phyloP scores from a whole-genome alignment of 2,113 vertebrate genomes.

The Mustelus asterias region DNA sequence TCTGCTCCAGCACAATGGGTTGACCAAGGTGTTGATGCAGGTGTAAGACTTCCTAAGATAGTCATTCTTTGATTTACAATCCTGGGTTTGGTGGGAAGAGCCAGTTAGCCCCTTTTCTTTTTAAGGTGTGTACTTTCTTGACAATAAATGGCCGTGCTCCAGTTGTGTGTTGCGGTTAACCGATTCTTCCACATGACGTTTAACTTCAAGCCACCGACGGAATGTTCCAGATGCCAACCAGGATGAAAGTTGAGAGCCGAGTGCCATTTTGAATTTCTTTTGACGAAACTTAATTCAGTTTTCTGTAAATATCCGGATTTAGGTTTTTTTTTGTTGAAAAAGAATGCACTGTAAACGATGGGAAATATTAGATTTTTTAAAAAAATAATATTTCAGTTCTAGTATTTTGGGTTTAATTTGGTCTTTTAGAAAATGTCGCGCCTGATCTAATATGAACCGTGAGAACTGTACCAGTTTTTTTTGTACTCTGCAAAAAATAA shows the following conservation, averaged over 20 bases:
- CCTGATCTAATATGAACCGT: slow-evolving; percentile 20
- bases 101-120: not conserved
- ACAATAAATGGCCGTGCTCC: not conserved
- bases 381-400: slow-evolving; percentile 3
- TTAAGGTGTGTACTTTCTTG: not conserved
- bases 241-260: not conserved
- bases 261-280: not conserved
- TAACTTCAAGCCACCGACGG: not conserved
- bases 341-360: slow-evolving; percentile 25
- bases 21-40: not conserved
- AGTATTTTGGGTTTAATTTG: slow-evolving; percentile 33
- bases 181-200: too few relatives aligned
- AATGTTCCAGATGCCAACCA: not conserved
- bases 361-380: slow-evolving; percentile 1
- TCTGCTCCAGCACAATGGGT: not conserved
- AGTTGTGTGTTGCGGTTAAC: not conserved
- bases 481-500: slow-evolving; percentile 37
- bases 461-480: slow-evolving; percentile 36
- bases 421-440: slow-evolving; percentile 6
- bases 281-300: not conserved
- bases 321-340: not conserved
- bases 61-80: not conserved
- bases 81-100: not conserved
- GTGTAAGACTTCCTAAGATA: not conserved
- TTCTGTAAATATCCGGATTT: slow-evolving; percentile 30